Base-by-base conservation (phyloP, 2,888 invertebrate species). In the Bellardia pandia region DNA sequence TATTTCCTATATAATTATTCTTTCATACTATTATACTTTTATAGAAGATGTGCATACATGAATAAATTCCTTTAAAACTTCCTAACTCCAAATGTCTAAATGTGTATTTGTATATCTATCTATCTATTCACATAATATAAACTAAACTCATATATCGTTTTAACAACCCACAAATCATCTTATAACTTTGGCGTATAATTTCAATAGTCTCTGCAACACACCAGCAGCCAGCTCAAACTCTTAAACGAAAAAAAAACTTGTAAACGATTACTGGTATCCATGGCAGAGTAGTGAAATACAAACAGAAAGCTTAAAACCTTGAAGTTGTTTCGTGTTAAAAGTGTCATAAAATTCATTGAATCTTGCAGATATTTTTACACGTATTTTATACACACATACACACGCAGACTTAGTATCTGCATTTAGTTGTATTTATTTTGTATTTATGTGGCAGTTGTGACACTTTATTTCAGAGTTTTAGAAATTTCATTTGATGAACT, bases 301-400 rank as follows among this genome's bases (percentile, higher is more conserved):
- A 64, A 23, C 14, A 33, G 66, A 82, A 68, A 69, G 74, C 40
- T 56, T 56, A 51, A 79, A 76, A 76, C 72, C 76, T 72, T 76
- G 71, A 85, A 71, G 58, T 72, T 53, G 58, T 80, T 76, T 81
- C 85, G 62, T 76, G 76, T 71, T 72, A 66, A 76, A 85, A 80
- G 71, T 80, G 80, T 85, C 76, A 85, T 80, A 85, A 80, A 85
- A 76, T 45, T 58, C 72, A 80, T 71, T 71, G 56, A 76, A 80
- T 76, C 64, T 53, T 64, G 40, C 48, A 75, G 37, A 69, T 64
- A 45, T 79, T 40, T 60, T 40, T 60, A 14, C 14, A 40, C 53
- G 53, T 33, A 48, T 72, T 72, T 48, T 53, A 58, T 23, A 23
- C 23, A n/a, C 53, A 69, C 71, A 33, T 7, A 16, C 16, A 37